Base-by-base conservation (phyloP, 2,888 invertebrate genomes). In the Adelphocoris suturalis region DNA sequence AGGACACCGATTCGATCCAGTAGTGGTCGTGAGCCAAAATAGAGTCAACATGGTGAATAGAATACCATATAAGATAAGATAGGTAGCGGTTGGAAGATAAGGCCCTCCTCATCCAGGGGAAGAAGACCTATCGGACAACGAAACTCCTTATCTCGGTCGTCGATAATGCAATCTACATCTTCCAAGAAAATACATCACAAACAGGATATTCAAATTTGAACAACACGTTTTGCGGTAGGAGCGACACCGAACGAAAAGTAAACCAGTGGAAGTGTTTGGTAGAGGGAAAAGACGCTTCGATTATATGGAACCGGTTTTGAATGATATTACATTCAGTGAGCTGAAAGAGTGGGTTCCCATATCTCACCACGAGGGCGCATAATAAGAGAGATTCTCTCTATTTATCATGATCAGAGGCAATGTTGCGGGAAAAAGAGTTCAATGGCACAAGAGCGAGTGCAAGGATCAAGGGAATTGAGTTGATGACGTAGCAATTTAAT, bases 181-280 rank as follows among this genome's bases (percentile, higher is more conserved):
- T 82, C 82, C 82, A 48, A 82, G 82, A 82, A 82, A 82, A 48
- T 82, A 48, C 11, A 82, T 27, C 52, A 48, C 82, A 82, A 82
- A 82, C 82, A 82, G 82, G 82, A 82, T 82, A 82, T 82, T 82
- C 52, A 27, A 27, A 52, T 82, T 19, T 46, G 80, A 52, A 27
- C 52, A 19, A 48, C 19, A 23, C 52, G 52, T 68, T 68, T 52
- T 52, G 78, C 76, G 37, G 46, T 16, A 12, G 19, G 23, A 19
- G 12, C 11, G 23, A 68, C n/a, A 68, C 16, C 7, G n/a, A n/a
- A 16, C 5, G n/a, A n/a, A 57, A 16, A 14, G 57, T 14, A 14
- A 57, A 57, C 57, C 57, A 5, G 16, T n/a, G 16, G 16, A n/a
- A n/a, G n/a, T 16, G 16, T 16, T 57, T 12, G 57, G 0, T 57